A percentile compares a stretch with the other conserved stretches of the same genome.
Evolutionary conservation across 2,797 vertebrate species (phyloP).

Genomic region (Ispidina lecontei): DNA sequence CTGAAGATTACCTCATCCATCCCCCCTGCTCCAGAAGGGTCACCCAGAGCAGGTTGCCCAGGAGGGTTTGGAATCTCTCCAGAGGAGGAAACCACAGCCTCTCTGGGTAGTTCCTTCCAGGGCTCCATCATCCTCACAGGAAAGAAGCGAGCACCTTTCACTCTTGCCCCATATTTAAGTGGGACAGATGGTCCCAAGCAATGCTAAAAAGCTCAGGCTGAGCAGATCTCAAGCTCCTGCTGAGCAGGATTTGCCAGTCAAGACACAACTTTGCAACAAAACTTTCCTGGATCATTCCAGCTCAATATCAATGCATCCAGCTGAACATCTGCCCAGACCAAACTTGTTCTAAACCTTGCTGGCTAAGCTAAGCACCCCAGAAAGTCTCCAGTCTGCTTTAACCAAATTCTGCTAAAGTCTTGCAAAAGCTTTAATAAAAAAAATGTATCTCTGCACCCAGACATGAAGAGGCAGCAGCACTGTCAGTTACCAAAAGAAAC

Average conservation of each 20-base stretch:
- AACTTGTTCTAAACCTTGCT: neutral
- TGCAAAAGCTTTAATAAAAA: neutral
- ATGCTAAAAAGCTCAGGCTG: neutral
- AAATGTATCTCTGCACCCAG: neutral
- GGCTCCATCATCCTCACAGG: neutral
- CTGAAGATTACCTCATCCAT: neutral
- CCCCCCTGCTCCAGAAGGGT: neutral
- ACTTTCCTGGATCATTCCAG: neutral
- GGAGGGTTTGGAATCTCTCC: neutral
- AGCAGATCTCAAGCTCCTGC: neutral
- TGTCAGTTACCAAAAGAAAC: neutral
- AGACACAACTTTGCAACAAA: neutral
- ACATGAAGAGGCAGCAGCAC: neutral
- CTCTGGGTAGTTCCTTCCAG: neutral
- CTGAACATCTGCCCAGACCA: neutral
- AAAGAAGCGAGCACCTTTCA: neutral
- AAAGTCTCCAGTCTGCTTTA: neutral
- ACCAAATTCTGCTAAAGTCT: neutral
- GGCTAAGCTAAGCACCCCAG: neutral
- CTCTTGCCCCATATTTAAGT: neutral
- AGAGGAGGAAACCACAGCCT: neutral
- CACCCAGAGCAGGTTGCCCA: neutral
- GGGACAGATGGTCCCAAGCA: neutral
- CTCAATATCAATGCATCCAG: neutral
- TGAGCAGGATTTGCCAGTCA: neutral